phyloP scores from a whole-genome alignment of 1,140 invertebrate species.

The Probaryconus sp. region DNA sequence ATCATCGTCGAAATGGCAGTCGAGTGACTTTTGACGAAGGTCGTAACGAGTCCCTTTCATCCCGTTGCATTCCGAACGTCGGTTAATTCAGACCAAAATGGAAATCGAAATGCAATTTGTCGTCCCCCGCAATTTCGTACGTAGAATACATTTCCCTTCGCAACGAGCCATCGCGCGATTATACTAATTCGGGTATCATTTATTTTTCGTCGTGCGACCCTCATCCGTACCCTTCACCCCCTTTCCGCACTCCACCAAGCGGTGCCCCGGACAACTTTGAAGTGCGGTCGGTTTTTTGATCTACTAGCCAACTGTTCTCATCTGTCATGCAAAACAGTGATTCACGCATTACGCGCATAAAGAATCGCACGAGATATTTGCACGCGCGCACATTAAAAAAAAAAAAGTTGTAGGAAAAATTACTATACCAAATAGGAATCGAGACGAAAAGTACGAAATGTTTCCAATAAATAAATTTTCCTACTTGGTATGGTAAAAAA shows the following conservation, averaged over 20 bases:
- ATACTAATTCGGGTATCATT: conserved; percentile 78
- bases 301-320: conserved; percentile 77
- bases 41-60: conserved; percentile 33
- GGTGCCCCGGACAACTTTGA: conserved; percentile 71
- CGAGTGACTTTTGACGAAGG: conserved; percentile 17
- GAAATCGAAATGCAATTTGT: conserved; percentile 77
- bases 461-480: too few species aligned
- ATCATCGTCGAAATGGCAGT: conserved; percentile 27
- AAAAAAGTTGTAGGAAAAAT: too few species aligned
- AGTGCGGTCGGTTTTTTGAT: conserved; percentile 76
- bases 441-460: too few species aligned
- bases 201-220: conserved; percentile 75
- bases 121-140: conserved; percentile 64
- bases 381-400: too few species aligned
- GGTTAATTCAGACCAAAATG: conserved; percentile 72
- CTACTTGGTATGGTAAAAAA: too few species aligned
- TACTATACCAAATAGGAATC: too few species aligned
- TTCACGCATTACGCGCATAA: conserved; percentile 69
- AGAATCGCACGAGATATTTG: too few species aligned
- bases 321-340: conserved; percentile 75
- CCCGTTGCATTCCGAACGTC: conserved; percentile 11
- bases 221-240: conserved; percentile 67
- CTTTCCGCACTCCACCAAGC: conserved; percentile 29
- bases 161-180: conserved; percentile 75
- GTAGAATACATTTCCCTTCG: conserved; percentile 70